These are phyloP conservation scores for Sphaeramia orbicularis DNA, from an alignment of 2,797 vertebrate genomes.

Conservation along the genomic window DNA sequence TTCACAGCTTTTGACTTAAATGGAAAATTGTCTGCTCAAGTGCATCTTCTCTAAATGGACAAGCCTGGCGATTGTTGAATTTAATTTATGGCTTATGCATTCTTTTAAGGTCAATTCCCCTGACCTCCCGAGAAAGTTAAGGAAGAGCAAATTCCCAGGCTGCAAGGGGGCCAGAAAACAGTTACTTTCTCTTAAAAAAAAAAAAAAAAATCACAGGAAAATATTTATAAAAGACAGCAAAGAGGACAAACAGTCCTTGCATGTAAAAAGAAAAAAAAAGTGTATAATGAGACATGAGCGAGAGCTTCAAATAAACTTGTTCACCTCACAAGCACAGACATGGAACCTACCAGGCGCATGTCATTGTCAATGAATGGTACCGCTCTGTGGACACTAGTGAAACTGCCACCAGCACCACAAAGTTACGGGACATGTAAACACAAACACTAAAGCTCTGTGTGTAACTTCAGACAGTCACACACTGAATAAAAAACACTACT, in stretches of 20 bases:
- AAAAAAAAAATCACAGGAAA: background rate
- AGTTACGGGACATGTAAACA: constrained; percentile 70
- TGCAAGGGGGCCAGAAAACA: constrained; percentile 41
- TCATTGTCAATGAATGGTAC: constrained; percentile 85
- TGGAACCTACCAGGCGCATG: constrained; percentile 49
- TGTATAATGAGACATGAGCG: constrained; percentile 28
- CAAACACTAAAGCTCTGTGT: constrained; percentile 29
- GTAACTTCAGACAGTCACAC: constrained; percentile 10
- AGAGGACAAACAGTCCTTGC: background rate
- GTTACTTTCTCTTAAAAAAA: constrained; percentile 1
- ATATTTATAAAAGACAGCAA: background rate
- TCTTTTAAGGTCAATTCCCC: constrained; percentile 95
- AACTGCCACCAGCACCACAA: constrained; percentile 76
- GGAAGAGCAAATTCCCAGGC: constrained; percentile 88
- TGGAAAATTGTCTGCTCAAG: constrained; percentile 89
- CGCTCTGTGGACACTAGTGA: constrained; percentile 87
- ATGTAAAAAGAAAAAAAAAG: background rate
- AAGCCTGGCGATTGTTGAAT: constrained; percentile 90
- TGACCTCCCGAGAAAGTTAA: constrained; percentile 93
- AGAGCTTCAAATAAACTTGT: constrained; percentile 58
- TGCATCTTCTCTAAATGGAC: constrained; percentile 92
- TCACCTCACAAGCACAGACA: constrained; percentile 34
- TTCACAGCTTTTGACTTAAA: constrained; percentile 74
- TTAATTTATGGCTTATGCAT: constrained; percentile 97
- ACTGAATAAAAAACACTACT: background rate